Evolutionary conservation across 64 coral and sea anemone genomes (phyloP), one percentile per base, ranked within the genome.

Genomic region (Porites lutea): DNA sequence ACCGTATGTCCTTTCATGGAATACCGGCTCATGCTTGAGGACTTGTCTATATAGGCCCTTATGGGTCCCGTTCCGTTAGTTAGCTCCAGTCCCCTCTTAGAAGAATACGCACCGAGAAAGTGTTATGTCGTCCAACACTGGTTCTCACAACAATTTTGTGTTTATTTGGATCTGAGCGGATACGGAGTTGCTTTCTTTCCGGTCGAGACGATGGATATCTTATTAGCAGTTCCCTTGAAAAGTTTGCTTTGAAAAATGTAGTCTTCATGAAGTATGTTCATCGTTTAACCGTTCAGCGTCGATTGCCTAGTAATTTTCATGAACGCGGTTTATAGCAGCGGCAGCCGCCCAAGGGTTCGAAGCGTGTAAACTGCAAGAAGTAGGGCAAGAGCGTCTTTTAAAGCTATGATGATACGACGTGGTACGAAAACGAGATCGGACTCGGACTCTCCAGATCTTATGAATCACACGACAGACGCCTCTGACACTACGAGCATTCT

Each of bases 171-270:
- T 83, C 60, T 83, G 61, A 65, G 60, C 80, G 18, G 80, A 65
- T 83, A 83, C 80, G 61, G 57, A 66, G 80, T 20, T 6, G 46
- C 59, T 83, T 83, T 66, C 80, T 83, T 83, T 83, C 80, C 80
- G 80, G 80, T 45, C 2, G 8, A 20, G 37, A 83, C 80, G 80
- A 83, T 83, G 80, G 62, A 44, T 83, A 83, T 65, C 80, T 66
- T 63, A 18, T 51, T 83, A 61, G 11, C 59, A 83, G 45, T 65
- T 83, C 60, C 45, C 14, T 83, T 83, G 59, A 83, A 15, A 8
- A 83, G 59, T 83, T 67, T 61, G 16, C 61, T 47, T n/a, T 49
- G 16, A 27, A 66, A 50, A 61, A 66, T 65, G 47, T 83, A 49
- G 18, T 51, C 80, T 67, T 20, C 37, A 83, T 21, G 46, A 19